phyloP scores from a whole-genome alignment of 2,113 vertebrate species.

The Oreochromis spilurus region DNA sequence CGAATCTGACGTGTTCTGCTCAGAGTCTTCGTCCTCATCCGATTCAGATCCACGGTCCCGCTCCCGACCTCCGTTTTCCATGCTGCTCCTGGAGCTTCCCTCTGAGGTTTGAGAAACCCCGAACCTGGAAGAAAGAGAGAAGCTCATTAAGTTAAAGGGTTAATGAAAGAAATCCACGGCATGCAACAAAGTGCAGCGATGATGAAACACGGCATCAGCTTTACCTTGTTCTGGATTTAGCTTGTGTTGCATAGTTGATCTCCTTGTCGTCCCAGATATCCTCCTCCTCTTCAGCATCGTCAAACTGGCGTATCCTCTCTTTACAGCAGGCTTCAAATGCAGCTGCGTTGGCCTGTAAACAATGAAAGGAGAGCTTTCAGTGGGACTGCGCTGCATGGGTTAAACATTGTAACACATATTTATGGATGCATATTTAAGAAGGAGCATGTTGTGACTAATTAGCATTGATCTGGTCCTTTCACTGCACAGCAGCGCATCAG shows the following conservation, averaged over 20 bases:
- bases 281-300: constrained; percentile 89
- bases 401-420: not conserved
- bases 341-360: constrained; percentile 82
- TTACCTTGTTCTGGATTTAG: constrained; percentile 87
- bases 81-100: constrained; percentile 72
- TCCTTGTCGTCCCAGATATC: constrained; percentile 97
- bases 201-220: not conserved
- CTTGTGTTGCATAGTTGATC: constrained; percentile 83
- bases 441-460: not conserved
- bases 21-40: constrained; percentile 61
- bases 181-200: not conserved
- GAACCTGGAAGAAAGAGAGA: constrained; percentile 71
- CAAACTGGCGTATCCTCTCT: constrained; percentile 90
- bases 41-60: constrained; percentile 68
- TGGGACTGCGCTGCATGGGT: not conserved
- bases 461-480: not conserved
- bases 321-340: constrained; percentile 94
- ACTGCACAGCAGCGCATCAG: not conserved
- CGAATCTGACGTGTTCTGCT: constrained; percentile 37
- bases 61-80: constrained; percentile 76
- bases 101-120: constrained; percentile 80
- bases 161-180: not conserved
- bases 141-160: not conserved
- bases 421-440: not conserved
- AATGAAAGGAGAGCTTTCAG: not conserved